A percentile compares a stretch with the other conserved stretches of the same genome.
phyloP scores from a whole-genome alignment of 2,797 vertebrate genomes.

The Hirundo rustica region DNA sequence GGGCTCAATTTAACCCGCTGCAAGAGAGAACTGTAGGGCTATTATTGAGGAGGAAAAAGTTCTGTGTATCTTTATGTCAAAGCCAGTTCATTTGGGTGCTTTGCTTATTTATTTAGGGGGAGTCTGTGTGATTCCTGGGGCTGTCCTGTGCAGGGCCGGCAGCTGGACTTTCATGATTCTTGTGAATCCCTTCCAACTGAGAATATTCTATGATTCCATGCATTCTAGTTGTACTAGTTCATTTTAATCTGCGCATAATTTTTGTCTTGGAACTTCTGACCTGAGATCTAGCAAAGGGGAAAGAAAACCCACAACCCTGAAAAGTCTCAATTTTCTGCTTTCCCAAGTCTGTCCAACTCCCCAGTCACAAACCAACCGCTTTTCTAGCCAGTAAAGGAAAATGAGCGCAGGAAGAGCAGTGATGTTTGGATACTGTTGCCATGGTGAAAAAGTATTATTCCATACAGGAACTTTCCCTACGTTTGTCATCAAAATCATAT shows the following conservation, averaged over 20 bases:
- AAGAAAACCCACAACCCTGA: neutral
- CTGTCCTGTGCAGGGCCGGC: neutral
- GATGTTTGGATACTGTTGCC: neutral
- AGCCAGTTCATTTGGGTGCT: neutral
- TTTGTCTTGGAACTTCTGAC: neutral
- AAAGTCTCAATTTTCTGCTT: neutral
- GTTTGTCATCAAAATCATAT: neutral
- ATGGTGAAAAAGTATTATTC: conserved; percentile 30
- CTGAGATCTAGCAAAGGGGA: neutral
- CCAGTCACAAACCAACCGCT: neutral
- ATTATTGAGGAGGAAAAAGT: neutral
- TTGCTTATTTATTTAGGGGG: neutral
- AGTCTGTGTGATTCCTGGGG: neutral
- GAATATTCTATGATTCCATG: neutral
- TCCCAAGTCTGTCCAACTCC: neutral
- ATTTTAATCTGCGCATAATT: neutral
- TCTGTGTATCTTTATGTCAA: neutral
- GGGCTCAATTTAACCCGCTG: neutral
- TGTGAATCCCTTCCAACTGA: neutral
- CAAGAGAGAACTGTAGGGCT: neutral
- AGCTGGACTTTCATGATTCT: neutral
- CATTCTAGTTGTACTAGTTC: neutral
- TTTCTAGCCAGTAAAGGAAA: neutral
- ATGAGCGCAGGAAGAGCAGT: neutral
- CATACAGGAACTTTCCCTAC: neutral